phyloP scores from a whole-genome alignment of 2,888 invertebrate genomes.

The Nomada flava region DNA sequence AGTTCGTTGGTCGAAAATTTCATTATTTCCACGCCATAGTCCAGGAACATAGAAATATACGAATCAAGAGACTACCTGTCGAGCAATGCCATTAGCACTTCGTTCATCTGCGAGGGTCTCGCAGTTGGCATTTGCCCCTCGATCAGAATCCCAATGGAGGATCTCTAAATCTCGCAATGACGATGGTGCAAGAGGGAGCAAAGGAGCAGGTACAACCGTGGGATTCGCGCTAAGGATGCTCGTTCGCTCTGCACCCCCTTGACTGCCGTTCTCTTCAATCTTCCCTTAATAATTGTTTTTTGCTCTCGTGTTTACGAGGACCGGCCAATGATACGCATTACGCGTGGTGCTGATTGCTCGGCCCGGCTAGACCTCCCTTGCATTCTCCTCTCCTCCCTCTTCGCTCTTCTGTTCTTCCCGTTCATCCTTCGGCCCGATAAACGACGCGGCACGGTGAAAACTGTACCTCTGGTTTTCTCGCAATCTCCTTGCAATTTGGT shows the following conservation, averaged over 20 bases:
- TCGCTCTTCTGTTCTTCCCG: not conserved
- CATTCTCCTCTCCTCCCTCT: not conserved
- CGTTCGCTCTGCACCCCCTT: slow-evolving; percentile 45
- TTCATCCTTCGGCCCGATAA: not conserved
- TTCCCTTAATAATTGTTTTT: slow-evolving; percentile 70
- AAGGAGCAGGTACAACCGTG: slow-evolving; percentile 50
- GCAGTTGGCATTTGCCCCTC: slow-evolving; percentile 18
- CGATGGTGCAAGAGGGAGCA: slow-evolving; percentile 6
- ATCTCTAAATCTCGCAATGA: slow-evolving; percentile 24
- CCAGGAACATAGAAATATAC: no score
- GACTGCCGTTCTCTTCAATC: slow-evolving; percentile 62
- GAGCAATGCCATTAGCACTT: slow-evolving; percentile 27
- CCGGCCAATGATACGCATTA: slow-evolving; percentile 75
- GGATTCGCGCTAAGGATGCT: slow-evolving; percentile 60
- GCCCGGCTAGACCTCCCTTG: slow-evolving; percentile 18
- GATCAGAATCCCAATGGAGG: slow-evolving; percentile 16
- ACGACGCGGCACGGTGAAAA: not conserved
- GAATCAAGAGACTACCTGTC: not conserved
- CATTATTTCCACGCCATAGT: no score
- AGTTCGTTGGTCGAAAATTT: no score
- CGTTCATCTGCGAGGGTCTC: not conserved
- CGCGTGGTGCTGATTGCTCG: slow-evolving; percentile 68
- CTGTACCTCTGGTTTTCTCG: not conserved
- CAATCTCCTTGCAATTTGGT: no score
- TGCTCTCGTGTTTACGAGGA: slow-evolving; percentile 66